Evolutionary conservation across 2,888 invertebrate genomes (phyloP), one percentile per base, ranked within the genome.

Genomic region (Zootermopsis nevadensis): DNA sequence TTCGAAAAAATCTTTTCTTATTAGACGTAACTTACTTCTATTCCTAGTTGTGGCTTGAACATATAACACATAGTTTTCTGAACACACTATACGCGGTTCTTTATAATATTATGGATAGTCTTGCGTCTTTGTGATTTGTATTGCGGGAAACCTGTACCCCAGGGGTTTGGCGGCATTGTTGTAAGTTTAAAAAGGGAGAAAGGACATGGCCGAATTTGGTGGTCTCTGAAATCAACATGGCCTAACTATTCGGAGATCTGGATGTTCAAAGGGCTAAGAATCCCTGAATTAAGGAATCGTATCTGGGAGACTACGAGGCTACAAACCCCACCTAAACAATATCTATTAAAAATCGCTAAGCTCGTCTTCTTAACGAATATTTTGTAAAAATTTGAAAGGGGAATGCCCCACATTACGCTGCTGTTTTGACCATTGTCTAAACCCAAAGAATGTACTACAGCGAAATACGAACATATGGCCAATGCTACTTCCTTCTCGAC

Each of bases 161-260:
- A 69, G 69, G 69, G 69, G 69, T 69, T n/a, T 69, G 69, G 69
- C 69, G 69, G 69, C 69, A 69, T 22, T 31, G 69, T n/a, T n/a
- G n/a, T n/a, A n/a, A 69, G 30, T 30, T 69, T 31, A 33, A 69
- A 30, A 33, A 69, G 6, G 69, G 33, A 69, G 19, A 22, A 31
- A 30, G 10, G 33, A 69, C 69, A 69, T 31, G 19, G 19, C 69
- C 69, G 10, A 31, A 69, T 69, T 69, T 69, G 69, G 69, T 69
- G 69, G 69, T 69, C 69, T 30, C 4, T 22, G 69, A 30, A 19
- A 69, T 69, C 69, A 69, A 69, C 69, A 31, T 33, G 33, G 33
- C n/a, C 67, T 27, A 67, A 67, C 67, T 27, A 10, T 67, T 67
- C 31, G 31, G 27, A 31, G 69, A 69, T 27, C 24, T 33, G 69